Conservation (phyloP, 1,140 invertebrate genomes). For the Drosophila mayri region DNA sequence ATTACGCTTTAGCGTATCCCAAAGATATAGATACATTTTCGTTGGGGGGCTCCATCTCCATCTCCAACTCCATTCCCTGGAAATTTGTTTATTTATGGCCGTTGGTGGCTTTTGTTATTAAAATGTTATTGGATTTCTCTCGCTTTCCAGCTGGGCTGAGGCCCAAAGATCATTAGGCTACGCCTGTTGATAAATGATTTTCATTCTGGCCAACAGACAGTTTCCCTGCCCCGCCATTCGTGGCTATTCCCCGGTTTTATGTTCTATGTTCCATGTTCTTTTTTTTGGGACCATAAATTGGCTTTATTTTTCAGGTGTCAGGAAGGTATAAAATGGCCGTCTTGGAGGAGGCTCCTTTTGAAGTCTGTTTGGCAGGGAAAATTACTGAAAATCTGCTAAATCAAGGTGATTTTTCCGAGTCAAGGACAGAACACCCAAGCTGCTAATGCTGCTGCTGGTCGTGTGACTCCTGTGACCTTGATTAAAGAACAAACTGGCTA, state of each 20-base stretch:
- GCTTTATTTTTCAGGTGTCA: conserved; percentile 57
- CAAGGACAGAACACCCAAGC: conserved; percentile 75
- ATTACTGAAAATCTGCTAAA: neutral
- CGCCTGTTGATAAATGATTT: conserved; percentile 71
- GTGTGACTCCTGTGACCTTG: conserved; percentile 66
- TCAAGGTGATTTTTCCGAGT: neutral
- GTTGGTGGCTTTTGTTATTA: conserved; percentile 77
- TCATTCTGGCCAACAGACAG: conserved; percentile 42
- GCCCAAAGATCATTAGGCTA: conserved; percentile 54
- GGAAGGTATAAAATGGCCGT: conserved; percentile 33
- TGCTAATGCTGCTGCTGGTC: conserved; percentile 50
- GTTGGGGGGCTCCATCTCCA: conserved; percentile 5
- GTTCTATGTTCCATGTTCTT: conserved; percentile 35
- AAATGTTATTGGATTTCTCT: conserved; percentile 83
- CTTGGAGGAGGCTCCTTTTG: conserved; percentile 42
- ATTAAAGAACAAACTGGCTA: conserved; percentile 14
- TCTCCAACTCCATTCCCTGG: conserved; percentile 54
- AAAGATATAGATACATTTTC: conserved; percentile 75
- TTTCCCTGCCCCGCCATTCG: conserved; percentile 60
- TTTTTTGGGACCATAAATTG: conserved; percentile 47
- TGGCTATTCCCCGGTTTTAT: conserved; percentile 9
- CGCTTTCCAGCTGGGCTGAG: conserved; percentile 69
- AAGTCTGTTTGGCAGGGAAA: conserved; percentile 11
- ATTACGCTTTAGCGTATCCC: conserved; percentile 47
- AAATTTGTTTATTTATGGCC: conserved; percentile 78